A percentile compares a stretch with the other conserved stretches of the same genome.
These are phyloP conservation scores for Struthidea cinerea DNA, from an alignment of 2,113 vertebrate species.

Conservation along the genomic window DNA sequence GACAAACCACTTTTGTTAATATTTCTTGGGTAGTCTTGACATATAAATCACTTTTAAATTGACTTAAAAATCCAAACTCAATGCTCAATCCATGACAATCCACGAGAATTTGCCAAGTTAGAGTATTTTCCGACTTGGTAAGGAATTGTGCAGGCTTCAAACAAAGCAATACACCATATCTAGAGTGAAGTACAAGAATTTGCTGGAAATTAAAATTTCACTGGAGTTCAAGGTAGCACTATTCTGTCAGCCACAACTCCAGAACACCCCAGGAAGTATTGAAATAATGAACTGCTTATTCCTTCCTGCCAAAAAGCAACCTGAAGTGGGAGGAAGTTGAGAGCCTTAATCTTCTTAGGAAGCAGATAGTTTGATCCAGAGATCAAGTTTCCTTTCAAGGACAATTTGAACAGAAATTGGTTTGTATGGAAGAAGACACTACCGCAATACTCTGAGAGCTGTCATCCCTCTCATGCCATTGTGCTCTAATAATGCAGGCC, in stretches of 20 bases:
- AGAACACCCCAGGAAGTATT: neutral
- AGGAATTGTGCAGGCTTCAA: neutral
- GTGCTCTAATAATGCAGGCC: neutral
- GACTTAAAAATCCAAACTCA: neutral
- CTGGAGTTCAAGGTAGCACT: neutral
- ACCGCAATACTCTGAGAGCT: neutral
- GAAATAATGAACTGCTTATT: neutral
- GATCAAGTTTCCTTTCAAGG: neutral
- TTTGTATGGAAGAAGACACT: neutral
- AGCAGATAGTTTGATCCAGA: neutral
- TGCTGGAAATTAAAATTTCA: neutral
- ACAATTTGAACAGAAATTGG: conserved; percentile 2
- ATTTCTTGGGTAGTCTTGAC: neutral
- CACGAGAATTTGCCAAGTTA: neutral
- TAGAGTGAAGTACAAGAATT: neutral
- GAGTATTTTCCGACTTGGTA: neutral
- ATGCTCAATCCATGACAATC: neutral
- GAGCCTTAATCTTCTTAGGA: neutral
- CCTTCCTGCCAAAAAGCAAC: neutral
- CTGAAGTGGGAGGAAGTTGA: neutral
- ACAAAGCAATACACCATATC: neutral
- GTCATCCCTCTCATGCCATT: neutral
- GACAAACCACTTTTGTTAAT: neutral
- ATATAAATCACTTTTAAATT: neutral
- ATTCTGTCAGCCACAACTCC: neutral